phyloP scores from a whole-genome alignment of 2,888 invertebrate species.

The Drosophila melanosoma region DNA sequence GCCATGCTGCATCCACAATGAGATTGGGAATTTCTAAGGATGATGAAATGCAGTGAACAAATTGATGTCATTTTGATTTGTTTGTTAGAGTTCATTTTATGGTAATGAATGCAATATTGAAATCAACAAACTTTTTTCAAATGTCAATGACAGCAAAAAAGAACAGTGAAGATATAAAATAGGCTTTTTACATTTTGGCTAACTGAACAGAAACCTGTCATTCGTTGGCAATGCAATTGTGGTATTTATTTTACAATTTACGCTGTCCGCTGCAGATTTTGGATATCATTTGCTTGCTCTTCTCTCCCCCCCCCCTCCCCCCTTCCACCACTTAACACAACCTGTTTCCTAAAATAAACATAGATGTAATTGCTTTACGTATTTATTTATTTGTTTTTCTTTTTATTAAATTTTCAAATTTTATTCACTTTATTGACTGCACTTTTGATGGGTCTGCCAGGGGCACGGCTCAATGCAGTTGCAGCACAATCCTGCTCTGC shows the following conservation, averaged over 20 bases:
- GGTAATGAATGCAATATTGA: not conserved
- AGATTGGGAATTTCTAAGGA: conserved; percentile 11
- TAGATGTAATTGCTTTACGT: conserved; percentile 3
- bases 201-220: not conserved
- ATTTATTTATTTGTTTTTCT: conserved; percentile 18
- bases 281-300: not conserved
- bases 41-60: conserved; percentile 37
- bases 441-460: conserved; percentile 65
- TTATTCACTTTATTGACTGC: conserved; percentile 76
- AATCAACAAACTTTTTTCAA: not conserved
- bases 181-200: not conserved
- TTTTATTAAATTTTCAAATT: conserved; percentile 63
- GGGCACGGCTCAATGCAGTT: conserved; percentile 44
- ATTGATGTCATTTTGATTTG: conserved; percentile 42
- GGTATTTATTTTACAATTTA: conserved; percentile 31
- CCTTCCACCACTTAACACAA: not conserved
- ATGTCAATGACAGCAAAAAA: not conserved
- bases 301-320: not conserved
- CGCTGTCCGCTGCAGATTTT: conserved; percentile 24
- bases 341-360: conserved; percentile 2
- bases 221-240: not conserved
- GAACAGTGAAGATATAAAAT: not conserved
- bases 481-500: conserved; percentile 16
- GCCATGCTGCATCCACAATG: not conserved
- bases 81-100: not conserved